Evolutionary conservation across 2,888 invertebrate genomes (phyloP).

Genomic region (Drosophila suboccidentalis): DNA sequence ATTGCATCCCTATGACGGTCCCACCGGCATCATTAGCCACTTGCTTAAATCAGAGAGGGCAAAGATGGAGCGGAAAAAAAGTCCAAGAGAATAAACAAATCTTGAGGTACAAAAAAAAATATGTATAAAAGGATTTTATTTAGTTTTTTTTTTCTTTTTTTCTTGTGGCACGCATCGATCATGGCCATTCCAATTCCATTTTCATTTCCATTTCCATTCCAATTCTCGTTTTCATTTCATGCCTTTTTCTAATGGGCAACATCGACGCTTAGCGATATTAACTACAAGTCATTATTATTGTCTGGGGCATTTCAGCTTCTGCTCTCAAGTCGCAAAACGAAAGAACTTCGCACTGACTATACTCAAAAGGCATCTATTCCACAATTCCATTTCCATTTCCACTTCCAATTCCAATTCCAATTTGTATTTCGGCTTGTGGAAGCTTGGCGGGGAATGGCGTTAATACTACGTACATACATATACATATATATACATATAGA

Average conservation of each 20-base stretch:
- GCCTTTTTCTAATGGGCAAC: conserved; percentile 31
- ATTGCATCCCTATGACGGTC: conserved; percentile 53
- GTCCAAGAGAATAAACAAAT: neutral
- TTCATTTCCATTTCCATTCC: neutral
- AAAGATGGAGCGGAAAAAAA: neutral
- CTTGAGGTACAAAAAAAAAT: conserved; percentile 21
- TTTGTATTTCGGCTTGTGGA: conserved; percentile 60
- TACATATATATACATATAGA: conserved; percentile 48
- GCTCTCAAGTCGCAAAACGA: conserved; percentile 38
- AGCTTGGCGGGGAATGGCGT: neutral
- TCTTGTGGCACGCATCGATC: conserved; percentile 44
- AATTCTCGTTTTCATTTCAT: conserved; percentile 5
- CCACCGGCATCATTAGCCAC: conserved; percentile 69
- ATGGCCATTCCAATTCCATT: conserved; percentile 19
- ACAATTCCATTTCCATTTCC: conserved; percentile 55
- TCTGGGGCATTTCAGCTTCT: conserved; percentile 64
- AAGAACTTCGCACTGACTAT: conserved; percentile 38
- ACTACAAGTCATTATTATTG: conserved; percentile 77
- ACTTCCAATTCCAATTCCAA: conserved; percentile 66
- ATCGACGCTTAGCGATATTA: conserved; percentile 67
- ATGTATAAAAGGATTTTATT: conserved; percentile 47
- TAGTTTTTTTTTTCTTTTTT: neutral
- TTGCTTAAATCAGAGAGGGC: neutral
- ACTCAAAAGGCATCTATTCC: conserved; percentile 41
- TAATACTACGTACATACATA: neutral